Conservation (phyloP, 2,113 vertebrate genomes). For the Prionailurus viverrinus region DNA sequence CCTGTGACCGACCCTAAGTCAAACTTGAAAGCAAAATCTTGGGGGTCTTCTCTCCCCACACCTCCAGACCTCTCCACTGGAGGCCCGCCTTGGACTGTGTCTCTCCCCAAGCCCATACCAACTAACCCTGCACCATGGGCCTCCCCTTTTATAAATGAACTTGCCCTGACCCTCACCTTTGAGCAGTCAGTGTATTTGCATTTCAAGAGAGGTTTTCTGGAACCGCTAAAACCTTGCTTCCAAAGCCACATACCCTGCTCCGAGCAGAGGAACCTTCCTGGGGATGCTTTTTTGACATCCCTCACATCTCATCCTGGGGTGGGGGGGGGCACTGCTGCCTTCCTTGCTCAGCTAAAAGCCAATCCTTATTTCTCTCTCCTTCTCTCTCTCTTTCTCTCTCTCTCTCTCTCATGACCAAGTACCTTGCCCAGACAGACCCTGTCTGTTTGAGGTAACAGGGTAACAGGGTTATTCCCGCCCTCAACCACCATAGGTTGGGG, state of each 20-base stretch:
- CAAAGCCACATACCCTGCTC: not conserved
- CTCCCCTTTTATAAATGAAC: not conserved
- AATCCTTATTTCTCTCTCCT: not conserved
- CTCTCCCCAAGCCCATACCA: not conserved
- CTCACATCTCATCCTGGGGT: not conserved
- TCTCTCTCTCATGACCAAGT: not conserved
- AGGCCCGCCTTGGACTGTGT: not conserved
- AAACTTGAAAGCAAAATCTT: not conserved
- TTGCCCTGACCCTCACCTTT: not conserved
- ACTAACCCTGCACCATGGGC: no score
- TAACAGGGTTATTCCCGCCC: not conserved
- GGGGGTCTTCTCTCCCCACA: not conserved
- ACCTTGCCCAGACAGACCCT: not conserved
- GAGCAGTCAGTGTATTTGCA: constrained; percentile 17
- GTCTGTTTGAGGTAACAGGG: not conserved
- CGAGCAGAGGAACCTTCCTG: not conserved
- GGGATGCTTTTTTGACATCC: not conserved
- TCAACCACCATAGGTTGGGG: not conserved
- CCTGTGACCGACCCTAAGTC: not conserved
- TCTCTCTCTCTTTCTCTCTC: not conserved
- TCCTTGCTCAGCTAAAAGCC: not conserved
- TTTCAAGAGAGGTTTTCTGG: constrained; percentile 39
- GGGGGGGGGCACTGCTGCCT: not conserved
- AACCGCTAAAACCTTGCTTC: not conserved
- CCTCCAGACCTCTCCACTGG: not conserved